A percentile compares a stretch with the other conserved stretches of the same genome.
phyloP scores from a whole-genome alignment of 2,888 invertebrate species.

The Chymomyza fuscimana region DNA sequence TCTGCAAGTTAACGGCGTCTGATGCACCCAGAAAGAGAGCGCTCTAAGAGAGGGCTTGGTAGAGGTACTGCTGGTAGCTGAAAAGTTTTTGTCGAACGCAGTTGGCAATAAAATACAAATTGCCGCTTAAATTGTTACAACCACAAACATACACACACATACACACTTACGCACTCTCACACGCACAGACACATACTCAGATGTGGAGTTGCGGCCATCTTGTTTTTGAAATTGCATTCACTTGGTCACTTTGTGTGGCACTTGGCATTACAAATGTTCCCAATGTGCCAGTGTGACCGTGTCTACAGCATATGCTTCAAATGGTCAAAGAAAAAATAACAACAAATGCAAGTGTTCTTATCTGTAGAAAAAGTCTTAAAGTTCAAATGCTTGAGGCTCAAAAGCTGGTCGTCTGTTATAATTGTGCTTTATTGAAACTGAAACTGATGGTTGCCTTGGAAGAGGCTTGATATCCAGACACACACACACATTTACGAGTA shows the following conservation, averaged over 20 bases:
- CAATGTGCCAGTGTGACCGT: conserved; percentile 8
- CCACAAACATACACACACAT: conserved; percentile 31
- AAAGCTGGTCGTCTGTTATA: conserved; percentile 4
- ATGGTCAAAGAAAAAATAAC: no score
- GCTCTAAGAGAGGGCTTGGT: background rate
- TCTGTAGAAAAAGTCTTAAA: background rate
- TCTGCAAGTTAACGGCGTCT: conserved; percentile 41
- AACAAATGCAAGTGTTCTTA: background rate
- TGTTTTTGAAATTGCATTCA: conserved; percentile 11
- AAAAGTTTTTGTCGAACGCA: conserved; percentile 29
- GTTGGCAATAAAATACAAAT: conserved; percentile 72
- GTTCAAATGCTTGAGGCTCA: conserved; percentile 4
- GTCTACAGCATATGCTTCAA: conserved; percentile 3
- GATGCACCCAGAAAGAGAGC: conserved; percentile 23
- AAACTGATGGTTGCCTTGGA: conserved; percentile 8
- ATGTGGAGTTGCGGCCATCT: background rate
- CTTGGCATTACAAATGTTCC: background rate
- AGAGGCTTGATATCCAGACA: background rate
- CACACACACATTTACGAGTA: background rate
- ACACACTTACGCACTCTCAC: conserved; percentile 25
- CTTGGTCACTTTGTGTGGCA: conserved; percentile 3
- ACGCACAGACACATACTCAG: background rate
- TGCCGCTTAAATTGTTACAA: conserved; percentile 71
- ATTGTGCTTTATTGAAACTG: conserved; percentile 20
- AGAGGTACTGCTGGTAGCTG: conserved; percentile 3